Percentiles rank a stretch among this genome's conserved stretches.
phyloP scores from a whole-genome alignment of 2,113 vertebrate genomes.

The Takifugu bimaculatus region DNA sequence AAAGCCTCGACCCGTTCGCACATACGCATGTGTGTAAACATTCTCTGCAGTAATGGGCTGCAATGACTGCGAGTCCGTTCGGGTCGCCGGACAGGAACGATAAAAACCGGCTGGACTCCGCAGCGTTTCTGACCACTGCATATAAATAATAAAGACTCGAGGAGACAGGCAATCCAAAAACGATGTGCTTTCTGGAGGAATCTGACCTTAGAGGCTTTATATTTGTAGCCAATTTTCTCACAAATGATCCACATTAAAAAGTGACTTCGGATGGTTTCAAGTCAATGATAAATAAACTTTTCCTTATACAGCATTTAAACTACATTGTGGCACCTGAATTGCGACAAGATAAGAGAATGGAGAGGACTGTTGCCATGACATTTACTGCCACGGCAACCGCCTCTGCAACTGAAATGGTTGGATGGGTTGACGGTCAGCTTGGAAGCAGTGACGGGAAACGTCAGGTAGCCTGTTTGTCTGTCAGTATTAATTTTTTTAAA shows the following conservation, averaged over 20 bases:
- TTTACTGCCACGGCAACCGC: no score
- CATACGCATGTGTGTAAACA: neutral
- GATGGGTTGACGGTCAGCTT: no score
- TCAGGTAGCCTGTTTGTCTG: no score
- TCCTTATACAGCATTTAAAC: no score
- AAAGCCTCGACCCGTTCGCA: conserved; percentile 28
- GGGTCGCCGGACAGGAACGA: conserved; percentile 28
- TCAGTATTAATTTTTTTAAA: neutral
- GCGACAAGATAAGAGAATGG: no score
- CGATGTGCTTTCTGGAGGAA: neutral
- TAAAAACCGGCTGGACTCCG: conserved; percentile 16
- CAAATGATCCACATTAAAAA: neutral
- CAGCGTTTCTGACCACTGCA: neutral
- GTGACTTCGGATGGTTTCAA: neutral
- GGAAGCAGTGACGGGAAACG: no score
- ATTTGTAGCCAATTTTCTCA: neutral
- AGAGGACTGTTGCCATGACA: no score
- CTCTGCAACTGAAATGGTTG: no score
- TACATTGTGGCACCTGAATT: no score
- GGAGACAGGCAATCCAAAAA: neutral
- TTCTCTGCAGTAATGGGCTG: conserved; percentile 17
- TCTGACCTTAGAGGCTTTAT: no score
- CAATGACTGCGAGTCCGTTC: conserved; percentile 6
- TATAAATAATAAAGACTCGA: neutral
- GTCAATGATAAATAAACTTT: no score